These are phyloP conservation scores for Drosophila mimica DNA, from an alignment of 2,888 invertebrate species.

Conservation along the genomic window DNA sequence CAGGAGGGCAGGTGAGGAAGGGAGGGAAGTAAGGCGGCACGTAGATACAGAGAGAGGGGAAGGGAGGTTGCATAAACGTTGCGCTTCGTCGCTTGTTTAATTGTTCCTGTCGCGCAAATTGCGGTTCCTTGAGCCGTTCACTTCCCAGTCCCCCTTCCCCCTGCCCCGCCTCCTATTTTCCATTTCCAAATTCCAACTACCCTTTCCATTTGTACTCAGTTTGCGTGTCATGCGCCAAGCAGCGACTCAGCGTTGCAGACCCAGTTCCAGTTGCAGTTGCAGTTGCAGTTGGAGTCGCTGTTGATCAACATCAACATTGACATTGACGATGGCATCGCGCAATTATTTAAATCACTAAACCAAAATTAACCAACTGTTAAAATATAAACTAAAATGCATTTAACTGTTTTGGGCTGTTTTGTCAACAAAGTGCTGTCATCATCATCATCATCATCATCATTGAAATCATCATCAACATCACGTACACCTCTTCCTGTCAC, in stretches of 20 bases:
- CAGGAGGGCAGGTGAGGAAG: neutral
- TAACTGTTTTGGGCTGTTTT: conserved; percentile 76
- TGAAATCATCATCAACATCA: conserved; percentile 29
- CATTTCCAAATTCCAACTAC: neutral
- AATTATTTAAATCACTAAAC: conserved; percentile 81
- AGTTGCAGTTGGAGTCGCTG: conserved; percentile 19
- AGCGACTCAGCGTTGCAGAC: neutral
- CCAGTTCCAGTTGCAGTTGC: conserved; percentile 8
- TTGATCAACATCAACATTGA: neutral
- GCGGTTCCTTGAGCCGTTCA: conserved; percentile 53
- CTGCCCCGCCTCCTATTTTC: neutral
- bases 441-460: conserved; percentile 44
- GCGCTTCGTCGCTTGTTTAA: conserved; percentile 73
- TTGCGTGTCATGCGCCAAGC: conserved; percentile 47
- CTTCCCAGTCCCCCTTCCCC: conserved; percentile 1
- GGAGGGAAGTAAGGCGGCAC: neutral
- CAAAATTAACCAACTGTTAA: conserved; percentile 83
- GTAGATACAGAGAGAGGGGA: neutral
- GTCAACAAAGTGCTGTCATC: conserved; percentile 76
- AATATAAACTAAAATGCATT: conserved; percentile 83
- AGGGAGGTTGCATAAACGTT: conserved; percentile 42
- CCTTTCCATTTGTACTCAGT: neutral
- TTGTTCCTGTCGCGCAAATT: conserved; percentile 76
- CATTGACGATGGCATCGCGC: conserved; percentile 32
- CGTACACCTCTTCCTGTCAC: conserved; percentile 41